phyloP scores from a whole-genome alignment of 1,140 invertebrate genomes.

The Homalodisca vitripennis region DNA sequence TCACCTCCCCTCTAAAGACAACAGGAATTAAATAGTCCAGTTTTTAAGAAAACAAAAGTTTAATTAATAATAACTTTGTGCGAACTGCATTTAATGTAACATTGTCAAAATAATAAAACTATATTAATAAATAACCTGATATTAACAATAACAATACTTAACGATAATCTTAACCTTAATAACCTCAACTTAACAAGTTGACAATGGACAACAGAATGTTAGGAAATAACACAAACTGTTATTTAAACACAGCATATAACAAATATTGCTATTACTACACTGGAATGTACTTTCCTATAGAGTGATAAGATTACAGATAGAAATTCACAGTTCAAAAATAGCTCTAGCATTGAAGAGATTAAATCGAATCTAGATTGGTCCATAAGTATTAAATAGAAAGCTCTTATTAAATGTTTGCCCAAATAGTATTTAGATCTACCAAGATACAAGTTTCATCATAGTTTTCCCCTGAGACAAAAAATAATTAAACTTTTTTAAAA shows the following conservation, averaged over 20 bases:
- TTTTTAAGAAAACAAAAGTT: constrained; percentile 24
- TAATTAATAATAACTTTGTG: constrained; percentile 21
- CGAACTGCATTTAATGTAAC: constrained; percentile 17
- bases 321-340: too few species aligned
- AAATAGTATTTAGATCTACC: too few species aligned
- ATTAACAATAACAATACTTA: constrained; percentile 15
- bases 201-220: not conserved
- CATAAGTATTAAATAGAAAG: too few species aligned
- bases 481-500: too few species aligned
- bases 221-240: constrained; percentile 1
- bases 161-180: not conserved
- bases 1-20: too few species aligned
- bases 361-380: too few species aligned
- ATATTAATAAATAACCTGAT: constrained; percentile 24
- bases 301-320: not conserved
- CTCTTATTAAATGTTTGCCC: too few species aligned
- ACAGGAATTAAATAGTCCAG: not conserved
- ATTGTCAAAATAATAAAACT: constrained; percentile 11
- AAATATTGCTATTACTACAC: not conserved
- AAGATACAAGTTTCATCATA: too few species aligned
- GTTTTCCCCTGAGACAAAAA: too few species aligned
- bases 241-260: not conserved
- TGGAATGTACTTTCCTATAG: not conserved
- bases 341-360: too few species aligned
- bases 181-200: not conserved